Conservation (phyloP, 1,140 invertebrate species). For the Magallana gigas region DNA sequence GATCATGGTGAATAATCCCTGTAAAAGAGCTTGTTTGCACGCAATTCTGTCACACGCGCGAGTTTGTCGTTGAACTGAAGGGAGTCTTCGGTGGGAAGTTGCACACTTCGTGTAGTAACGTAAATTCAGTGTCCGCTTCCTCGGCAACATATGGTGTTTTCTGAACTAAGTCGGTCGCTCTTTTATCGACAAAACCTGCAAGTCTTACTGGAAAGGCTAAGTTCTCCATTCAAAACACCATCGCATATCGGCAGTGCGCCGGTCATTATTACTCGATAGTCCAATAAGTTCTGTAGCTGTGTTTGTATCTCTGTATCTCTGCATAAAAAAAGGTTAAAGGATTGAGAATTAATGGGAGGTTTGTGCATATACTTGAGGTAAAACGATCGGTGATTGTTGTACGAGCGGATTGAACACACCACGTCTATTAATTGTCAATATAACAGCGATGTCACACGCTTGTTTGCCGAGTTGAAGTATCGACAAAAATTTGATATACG, state of each 20-base stretch:
- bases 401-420: neutral
- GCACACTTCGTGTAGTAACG: conserved; percentile 23
- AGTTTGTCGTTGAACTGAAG: neutral
- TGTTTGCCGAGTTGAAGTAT: neutral
- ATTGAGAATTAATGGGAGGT: neutral
- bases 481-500: conserved; percentile 27
- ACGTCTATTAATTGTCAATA: conserved; percentile 25
- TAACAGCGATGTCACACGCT: conserved; percentile 3
- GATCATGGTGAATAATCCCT: conserved; percentile 31
- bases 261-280: neutral
- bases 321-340: neutral
- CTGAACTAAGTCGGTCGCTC: conserved; percentile 6
- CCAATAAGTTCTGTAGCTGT: neutral
- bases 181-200: conserved; percentile 16
- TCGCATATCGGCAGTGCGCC: neutral
- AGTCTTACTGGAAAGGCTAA: conserved; percentile 17
- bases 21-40: conserved; percentile 16
- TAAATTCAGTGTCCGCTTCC: neutral
- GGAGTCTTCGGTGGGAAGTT: neutral
- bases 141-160: conserved; percentile 32
- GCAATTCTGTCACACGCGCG: conserved; percentile 18
- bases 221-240: neutral
- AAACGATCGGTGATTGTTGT: neutral
- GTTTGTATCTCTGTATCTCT: neutral
- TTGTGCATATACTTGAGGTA: neutral